Percentiles rank a stretch among this genome's conserved stretches.
These are phyloP conservation scores for Nymphalis c-album DNA, from an alignment of 2,888 invertebrate genomes.

Conservation along the genomic window DNA sequence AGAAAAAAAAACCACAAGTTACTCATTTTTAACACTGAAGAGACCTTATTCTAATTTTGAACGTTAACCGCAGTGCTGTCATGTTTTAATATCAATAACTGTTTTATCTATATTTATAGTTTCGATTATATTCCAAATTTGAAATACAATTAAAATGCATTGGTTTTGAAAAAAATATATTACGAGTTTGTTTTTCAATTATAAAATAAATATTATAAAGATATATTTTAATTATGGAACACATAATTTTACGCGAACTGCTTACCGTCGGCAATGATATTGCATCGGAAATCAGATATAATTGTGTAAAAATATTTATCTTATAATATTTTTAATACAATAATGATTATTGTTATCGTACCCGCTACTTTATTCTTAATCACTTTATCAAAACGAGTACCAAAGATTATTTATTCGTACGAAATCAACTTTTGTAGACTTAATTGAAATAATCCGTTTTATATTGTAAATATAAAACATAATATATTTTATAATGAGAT, in stretches of 20 bases:
- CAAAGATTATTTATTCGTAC: conserved; percentile 20
- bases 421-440: conserved; percentile 21
- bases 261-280: conserved; percentile 35
- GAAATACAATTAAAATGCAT: background rate
- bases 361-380: conserved; percentile 35
- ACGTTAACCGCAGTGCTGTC: background rate
- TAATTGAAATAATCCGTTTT: conserved; percentile 14
- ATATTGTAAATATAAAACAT: background rate
- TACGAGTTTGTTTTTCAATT: background rate
- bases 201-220: background rate
- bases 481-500: too few relatives aligned
- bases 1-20: too few relatives aligned
- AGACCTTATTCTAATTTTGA: background rate
- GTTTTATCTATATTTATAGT: background rate
- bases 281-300: conserved; percentile 15
- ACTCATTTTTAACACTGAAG: background rate
- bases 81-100: background rate
- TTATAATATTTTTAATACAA: conserved; percentile 20
- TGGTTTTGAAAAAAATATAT: background rate
- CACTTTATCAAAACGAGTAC: conserved; percentile 23
- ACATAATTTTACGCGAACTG: conserved; percentile 1
- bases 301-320: conserved; percentile 20
- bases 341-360: conserved; percentile 27
- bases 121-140: background rate
- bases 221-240: background rate